Evolutionary conservation across 2,888 invertebrate species (phyloP).

Genomic region (Mayetiola destructor): DNA sequence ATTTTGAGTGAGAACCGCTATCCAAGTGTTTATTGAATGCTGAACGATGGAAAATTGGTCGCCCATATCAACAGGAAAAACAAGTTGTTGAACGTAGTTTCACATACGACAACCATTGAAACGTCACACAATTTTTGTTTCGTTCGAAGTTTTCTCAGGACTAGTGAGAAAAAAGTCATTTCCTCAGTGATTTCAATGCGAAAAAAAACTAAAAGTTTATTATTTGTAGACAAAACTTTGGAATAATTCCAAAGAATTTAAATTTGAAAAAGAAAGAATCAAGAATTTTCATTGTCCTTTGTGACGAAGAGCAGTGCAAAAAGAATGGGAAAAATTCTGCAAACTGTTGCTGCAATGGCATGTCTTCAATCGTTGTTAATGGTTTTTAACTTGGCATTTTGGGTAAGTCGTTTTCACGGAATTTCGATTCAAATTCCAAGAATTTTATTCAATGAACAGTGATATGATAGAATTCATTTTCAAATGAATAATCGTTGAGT

Average conservation of each 20-base stretch:
- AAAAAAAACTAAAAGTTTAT: too few relatives aligned
- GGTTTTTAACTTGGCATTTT: slow-evolving; percentile 65
- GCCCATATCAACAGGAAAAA: neutral
- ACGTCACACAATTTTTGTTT: too few relatives aligned
- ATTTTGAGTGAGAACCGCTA: neutral
- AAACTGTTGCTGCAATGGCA: slow-evolving; percentile 58
- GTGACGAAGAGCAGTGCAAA: neutral
- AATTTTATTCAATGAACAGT: too few relatives aligned
- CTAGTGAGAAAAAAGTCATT: too few relatives aligned
- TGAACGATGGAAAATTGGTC: neutral
- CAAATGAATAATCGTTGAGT: too few relatives aligned
- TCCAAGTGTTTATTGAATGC: neutral
- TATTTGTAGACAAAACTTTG: too few relatives aligned
- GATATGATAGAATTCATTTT: too few relatives aligned
- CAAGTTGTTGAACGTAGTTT: slow-evolving; percentile 2
- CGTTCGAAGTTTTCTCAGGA: too few relatives aligned
- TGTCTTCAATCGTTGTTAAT: slow-evolving; percentile 65
- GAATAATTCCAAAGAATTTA: too few relatives aligned
- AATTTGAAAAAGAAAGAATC: too few relatives aligned
- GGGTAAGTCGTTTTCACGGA: slow-evolving; percentile 44
- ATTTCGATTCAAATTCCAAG: neutral
- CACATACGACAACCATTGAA: neutral
- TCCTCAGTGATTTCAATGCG: too few relatives aligned
- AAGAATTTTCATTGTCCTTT: too few relatives aligned
- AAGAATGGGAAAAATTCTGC: slow-evolving; percentile 54